Percentiles rank a stretch among this genome's conserved stretches.
These are phyloP conservation scores for Entomobrya proxima DNA, from an alignment of 2,888 invertebrate genomes.

Conservation along the genomic window DNA sequence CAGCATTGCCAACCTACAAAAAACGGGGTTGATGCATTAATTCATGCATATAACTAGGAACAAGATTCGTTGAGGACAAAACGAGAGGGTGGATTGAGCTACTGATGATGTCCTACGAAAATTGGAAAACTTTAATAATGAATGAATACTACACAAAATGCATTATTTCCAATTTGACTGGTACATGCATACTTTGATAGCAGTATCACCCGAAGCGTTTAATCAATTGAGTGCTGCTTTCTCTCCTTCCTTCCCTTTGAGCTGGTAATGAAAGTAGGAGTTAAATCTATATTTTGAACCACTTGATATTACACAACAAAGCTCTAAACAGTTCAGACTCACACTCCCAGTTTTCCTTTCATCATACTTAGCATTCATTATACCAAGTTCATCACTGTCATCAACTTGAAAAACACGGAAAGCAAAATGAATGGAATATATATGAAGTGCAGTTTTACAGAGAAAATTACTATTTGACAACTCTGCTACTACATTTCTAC, in stretches of 20 bases:
- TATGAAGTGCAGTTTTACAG: no score
- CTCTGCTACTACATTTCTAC: no score
- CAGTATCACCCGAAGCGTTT: slow-evolving; percentile 3
- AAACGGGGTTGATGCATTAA: neutral
- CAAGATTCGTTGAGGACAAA: neutral
- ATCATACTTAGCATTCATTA: neutral
- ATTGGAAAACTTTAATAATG: slow-evolving; percentile 6
- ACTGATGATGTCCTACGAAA: neutral
- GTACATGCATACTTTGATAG: neutral
- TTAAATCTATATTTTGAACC: no score
- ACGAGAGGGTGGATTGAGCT: neutral
- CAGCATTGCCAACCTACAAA: neutral
- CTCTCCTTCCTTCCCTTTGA: neutral
- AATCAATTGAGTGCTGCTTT: slow-evolving; percentile 27
- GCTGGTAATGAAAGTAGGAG: neutral
- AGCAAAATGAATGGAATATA: no score
- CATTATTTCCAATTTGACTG: neutral
- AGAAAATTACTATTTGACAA: no score
- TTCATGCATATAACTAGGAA: neutral
- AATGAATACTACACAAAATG: slow-evolving; percentile 28
- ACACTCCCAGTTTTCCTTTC: slow-evolving; percentile 1
- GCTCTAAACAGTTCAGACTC: no score
- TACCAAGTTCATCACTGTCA: slow-evolving; percentile 6
- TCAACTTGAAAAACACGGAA: neutral
- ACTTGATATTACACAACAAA: no score